Conservation (phyloP, 2,888 invertebrate species). For the Melanotus villosus region DNA sequence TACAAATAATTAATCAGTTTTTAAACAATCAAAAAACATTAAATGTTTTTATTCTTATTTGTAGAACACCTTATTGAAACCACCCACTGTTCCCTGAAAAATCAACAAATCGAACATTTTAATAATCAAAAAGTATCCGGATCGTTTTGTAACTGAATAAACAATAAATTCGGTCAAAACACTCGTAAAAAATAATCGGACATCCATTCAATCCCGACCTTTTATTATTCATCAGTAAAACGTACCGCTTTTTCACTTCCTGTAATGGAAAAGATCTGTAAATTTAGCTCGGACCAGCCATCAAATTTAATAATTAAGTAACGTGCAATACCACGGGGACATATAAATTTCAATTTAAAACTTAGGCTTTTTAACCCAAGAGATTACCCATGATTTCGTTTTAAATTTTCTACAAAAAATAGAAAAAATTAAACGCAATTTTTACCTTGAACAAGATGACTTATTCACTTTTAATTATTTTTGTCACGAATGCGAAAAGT, state of each 20-base stretch:
- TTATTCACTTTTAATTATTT: constrained; percentile 16
- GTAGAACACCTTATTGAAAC: too few relatives aligned
- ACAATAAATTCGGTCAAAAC: too few relatives aligned
- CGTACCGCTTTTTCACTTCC: neutral
- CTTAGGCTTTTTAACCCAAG: neutral
- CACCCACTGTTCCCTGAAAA: too few relatives aligned
- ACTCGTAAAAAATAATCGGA: too few relatives aligned
- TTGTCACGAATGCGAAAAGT: constrained; percentile 16
- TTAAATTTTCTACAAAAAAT: too few relatives aligned
- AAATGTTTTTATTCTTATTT: too few relatives aligned
- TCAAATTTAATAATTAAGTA: constrained; percentile 8
- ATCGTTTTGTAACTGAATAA: too few relatives aligned
- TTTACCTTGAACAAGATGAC: constrained; percentile 18
- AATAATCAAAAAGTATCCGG: too few relatives aligned
- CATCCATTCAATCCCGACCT: too few relatives aligned
- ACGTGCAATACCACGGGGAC: neutral
- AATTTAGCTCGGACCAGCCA: constrained; percentile 11
- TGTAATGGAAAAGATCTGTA: constrained; percentile 18
- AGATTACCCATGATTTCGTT: neutral
- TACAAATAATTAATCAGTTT: too few relatives aligned
- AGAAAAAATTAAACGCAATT: neutral
- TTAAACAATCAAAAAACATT: too few relatives aligned
- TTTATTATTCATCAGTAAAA: neutral
- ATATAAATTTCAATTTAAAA: constrained; percentile 13
- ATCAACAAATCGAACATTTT: too few relatives aligned